phyloP scores from a whole-genome alignment of 2,797 vertebrate genomes.

The Pelobates cultripes region DNA sequence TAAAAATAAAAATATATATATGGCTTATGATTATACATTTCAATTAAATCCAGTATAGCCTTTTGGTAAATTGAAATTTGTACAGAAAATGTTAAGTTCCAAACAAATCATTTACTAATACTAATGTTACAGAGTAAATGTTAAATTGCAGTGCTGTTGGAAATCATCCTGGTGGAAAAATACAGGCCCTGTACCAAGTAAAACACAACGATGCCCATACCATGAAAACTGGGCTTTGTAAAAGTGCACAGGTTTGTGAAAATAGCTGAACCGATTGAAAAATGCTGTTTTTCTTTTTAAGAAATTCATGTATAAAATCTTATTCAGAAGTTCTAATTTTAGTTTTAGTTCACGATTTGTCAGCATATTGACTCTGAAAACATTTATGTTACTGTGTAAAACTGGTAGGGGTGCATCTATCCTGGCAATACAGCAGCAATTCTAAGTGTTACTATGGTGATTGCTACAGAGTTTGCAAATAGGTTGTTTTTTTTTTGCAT shows the following conservation, averaged over 20 bases:
- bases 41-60: constrained; percentile 21
- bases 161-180: constrained; percentile 10
- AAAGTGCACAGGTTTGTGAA: not conserved
- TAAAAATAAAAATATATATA: too few relatives aligned
- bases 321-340: not conserved
- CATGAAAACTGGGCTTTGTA: constrained; percentile 9
- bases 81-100: constrained; percentile 11
- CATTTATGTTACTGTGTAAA: too few relatives aligned
- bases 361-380: too few relatives aligned
- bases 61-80: constrained; percentile 25
- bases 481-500: too few relatives aligned
- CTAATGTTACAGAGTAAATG: constrained; percentile 15
- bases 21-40: constrained; percentile 19
- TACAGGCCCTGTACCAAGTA: constrained; percentile 7
- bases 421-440: too few relatives aligned
- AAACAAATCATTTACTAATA: constrained; percentile 31
- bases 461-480: too few relatives aligned
- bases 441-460: too few relatives aligned
- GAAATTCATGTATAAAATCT: not conserved
- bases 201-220: not conserved
- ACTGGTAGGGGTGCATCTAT: too few relatives aligned
- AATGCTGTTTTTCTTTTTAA: not conserved
- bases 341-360: too few relatives aligned
- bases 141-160: constrained; percentile 22
- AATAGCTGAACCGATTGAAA: not conserved